These are phyloP conservation scores for Cryptophagus acutangulus DNA, from an alignment of 2,888 invertebrate species.

Conservation along the genomic window DNA sequence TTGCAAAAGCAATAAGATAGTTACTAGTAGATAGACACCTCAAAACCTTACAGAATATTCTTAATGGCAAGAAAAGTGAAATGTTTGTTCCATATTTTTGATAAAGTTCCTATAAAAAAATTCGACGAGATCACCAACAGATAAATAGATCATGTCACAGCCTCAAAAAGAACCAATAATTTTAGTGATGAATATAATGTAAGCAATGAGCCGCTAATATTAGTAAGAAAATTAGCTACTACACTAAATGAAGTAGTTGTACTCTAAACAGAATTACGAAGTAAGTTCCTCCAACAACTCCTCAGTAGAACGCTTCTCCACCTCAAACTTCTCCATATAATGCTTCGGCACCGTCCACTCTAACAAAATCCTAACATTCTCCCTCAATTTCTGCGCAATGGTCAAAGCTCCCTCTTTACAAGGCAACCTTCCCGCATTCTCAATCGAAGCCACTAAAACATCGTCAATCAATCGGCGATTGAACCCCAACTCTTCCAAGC, in stretches of 20 bases:
- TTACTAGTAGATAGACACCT: too few relatives aligned
- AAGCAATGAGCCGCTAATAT: not conserved
- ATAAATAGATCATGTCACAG: too few relatives aligned
- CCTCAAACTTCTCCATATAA: constrained; percentile 70
- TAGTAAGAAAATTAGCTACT: constrained; percentile 1
- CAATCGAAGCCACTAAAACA: constrained; percentile 70
- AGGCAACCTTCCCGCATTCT: constrained; percentile 66
- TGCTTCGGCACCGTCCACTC: constrained; percentile 76
- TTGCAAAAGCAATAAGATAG: too few relatives aligned
- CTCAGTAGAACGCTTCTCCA: constrained; percentile 70
- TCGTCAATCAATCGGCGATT: constrained; percentile 74
- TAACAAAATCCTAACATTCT: constrained; percentile 71
- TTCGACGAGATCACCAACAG: too few relatives aligned
- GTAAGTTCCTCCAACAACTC: constrained; percentile 74
- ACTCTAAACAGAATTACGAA: constrained; percentile 40
- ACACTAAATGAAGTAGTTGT: not conserved
- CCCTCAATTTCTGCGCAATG: constrained; percentile 62
- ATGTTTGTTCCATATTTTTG: too few relatives aligned
- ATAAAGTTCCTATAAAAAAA: too few relatives aligned
- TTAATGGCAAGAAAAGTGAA: too few relatives aligned
- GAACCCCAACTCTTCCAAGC: constrained; percentile 70
- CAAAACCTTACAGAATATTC: too few relatives aligned
- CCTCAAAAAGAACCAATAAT: not conserved
- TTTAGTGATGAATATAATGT: too few relatives aligned
- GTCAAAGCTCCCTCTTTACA: constrained; percentile 55